Conservation (phyloP, 2,113 vertebrate species). For the Heterotilapia buettikoferi region DNA sequence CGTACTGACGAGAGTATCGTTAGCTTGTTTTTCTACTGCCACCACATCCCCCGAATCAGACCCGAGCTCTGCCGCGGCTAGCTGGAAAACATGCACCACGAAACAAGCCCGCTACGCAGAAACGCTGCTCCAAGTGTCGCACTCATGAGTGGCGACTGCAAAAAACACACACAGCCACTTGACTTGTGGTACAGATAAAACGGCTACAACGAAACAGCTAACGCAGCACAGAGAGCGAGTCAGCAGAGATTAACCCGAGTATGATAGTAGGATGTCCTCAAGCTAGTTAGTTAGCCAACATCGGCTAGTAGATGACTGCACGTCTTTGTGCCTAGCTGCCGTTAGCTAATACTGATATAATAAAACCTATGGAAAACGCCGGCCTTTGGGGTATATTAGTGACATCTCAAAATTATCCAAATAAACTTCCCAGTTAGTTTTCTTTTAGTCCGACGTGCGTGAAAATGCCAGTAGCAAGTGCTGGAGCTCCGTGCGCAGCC, state of each 20-base stretch:
- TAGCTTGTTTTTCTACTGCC: conserved; percentile 35
- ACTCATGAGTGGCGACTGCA: not conserved
- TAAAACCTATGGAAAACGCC: not conserved
- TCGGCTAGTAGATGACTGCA: conserved; percentile 25
- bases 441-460: not conserved
- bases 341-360: not conserved
- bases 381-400: not conserved
- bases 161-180: not conserved
- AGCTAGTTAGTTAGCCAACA: conserved; percentile 45
- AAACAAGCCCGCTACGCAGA: not conserved
- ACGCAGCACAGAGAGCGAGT: not conserved
- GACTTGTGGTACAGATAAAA: not conserved
- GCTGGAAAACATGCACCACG: not conserved
- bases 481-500: conserved; percentile 26
- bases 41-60: conserved; percentile 13
- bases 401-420: not conserved
- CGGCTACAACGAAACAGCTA: not conserved
- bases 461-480: not conserved
- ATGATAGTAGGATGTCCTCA: conserved; percentile 15
- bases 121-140: not conserved
- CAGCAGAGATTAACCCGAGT: conserved; percentile 21
- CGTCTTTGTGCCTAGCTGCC: conserved; percentile 47
- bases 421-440: not conserved
- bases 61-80: conserved; percentile 18
- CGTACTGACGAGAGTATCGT: not conserved